Conservation (phyloP, 2,113 vertebrate species). For the Aegypius monachus region DNA sequence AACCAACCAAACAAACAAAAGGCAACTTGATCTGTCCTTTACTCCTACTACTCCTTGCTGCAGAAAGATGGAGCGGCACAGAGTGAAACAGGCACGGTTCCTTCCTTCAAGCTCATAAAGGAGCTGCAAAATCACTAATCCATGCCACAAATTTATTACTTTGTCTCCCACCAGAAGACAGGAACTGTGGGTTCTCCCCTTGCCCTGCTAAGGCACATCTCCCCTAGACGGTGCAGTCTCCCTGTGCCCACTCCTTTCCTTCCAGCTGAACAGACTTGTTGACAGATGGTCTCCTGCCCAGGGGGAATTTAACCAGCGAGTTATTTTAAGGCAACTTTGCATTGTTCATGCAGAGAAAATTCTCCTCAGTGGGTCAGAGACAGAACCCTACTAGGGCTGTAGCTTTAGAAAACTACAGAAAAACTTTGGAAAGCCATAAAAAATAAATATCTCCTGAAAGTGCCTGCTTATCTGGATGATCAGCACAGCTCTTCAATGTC, state of each 20-base stretch:
- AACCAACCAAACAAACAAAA: neutral
- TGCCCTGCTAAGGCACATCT: neutral
- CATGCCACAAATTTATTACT: neutral
- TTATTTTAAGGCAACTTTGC: neutral
- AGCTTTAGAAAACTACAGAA: neutral
- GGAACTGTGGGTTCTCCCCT: neutral
- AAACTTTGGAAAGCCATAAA: neutral
- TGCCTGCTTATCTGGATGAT: neutral
- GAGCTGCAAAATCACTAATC: neutral
- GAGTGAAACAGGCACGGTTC: neutral
- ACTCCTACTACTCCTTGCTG: neutral
- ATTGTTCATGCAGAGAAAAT: neutral
- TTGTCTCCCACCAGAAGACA: neutral
- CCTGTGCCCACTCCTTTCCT: neutral
- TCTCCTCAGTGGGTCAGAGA: neutral
- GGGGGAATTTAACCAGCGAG: neutral
- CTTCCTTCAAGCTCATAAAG: neutral
- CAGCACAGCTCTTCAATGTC: neutral
- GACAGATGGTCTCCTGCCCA: neutral
- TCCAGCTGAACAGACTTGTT: neutral
- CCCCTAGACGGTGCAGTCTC: rapidly evolving
- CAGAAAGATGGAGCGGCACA: neutral
- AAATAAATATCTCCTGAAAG: neutral
- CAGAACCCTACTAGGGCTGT: neutral
- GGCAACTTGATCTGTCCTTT: neutral